A percentile compares a stretch with the other conserved stretches of the same genome.
Evolutionary conservation across 2,113 vertebrate species (phyloP).

Genomic region (Eublepharis macularius): DNA sequence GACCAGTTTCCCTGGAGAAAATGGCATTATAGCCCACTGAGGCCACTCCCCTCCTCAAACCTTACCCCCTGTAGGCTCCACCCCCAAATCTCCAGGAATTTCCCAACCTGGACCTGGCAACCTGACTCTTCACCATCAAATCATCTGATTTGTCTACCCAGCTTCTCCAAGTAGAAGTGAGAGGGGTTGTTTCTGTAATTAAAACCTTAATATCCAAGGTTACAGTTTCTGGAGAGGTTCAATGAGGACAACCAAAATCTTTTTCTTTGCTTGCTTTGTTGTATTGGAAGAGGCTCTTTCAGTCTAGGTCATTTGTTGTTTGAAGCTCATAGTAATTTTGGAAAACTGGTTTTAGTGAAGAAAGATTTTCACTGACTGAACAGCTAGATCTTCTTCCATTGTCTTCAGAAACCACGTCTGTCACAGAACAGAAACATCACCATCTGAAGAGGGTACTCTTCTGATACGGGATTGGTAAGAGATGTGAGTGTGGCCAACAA

Average conservation of each 20-base stretch:
- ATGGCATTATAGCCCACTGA: too few species aligned
- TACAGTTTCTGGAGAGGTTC: slow-evolving; percentile 64
- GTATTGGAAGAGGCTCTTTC: slow-evolving; percentile 71
- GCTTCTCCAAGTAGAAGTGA: too few species aligned
- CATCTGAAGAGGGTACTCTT: slow-evolving; percentile 74
- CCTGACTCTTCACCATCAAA: too few species aligned
- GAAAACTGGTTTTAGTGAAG: slow-evolving; percentile 74
- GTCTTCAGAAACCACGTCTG: slow-evolving; percentile 72
- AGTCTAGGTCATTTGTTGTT: slow-evolving; percentile 67
- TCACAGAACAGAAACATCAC: slow-evolving; percentile 74
- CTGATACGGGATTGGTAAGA: slow-evolving; percentile 34
- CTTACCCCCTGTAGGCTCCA: too few species aligned
- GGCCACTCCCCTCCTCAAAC: too few species aligned
- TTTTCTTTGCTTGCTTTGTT: slow-evolving; percentile 71
- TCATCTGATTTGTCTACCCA: too few species aligned
- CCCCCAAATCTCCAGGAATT: too few species aligned
- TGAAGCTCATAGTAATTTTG: slow-evolving; percentile 72
- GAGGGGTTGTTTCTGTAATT: too few species aligned
- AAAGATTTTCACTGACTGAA: slow-evolving; percentile 42
- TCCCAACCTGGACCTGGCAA: too few species aligned
- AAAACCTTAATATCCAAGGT: slow-evolving; percentile 25
- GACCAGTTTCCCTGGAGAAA: too few species aligned
- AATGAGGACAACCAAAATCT: slow-evolving; percentile 70
- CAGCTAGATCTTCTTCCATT: slow-evolving; percentile 70
- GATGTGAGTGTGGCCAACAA: slow-evolving; percentile 50